Conservation (phyloP, 2,113 vertebrate genomes). For the Nyctibius bracteatus region DNA sequence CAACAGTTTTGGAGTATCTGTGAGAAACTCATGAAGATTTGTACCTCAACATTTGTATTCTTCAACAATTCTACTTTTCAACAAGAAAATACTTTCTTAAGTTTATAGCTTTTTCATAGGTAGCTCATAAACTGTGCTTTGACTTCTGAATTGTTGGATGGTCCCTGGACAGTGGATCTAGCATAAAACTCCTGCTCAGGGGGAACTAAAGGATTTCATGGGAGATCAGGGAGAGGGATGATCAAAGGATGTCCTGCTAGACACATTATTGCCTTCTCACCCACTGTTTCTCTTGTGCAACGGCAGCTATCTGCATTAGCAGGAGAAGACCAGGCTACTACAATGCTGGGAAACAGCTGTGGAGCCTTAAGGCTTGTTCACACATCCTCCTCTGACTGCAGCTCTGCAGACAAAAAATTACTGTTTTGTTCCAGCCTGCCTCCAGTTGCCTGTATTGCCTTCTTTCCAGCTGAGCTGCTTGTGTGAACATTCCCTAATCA, state of each 20-base stretch:
- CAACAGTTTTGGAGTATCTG: neutral
- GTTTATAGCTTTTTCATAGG: neutral
- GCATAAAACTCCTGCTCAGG: neutral
- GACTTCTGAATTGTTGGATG: neutral
- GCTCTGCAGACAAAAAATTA: neutral
- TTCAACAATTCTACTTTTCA: neutral
- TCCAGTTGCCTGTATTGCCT: neutral
- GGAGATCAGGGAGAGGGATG: neutral
- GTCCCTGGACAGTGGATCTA: neutral
- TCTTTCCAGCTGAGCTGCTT: neutral
- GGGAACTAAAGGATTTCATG: neutral
- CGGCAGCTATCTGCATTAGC: neutral
- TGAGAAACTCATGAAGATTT: neutral
- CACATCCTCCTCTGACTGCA: neutral
- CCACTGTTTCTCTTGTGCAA: neutral
- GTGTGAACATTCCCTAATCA: neutral
- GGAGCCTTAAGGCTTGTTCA: slow-evolving; percentile 13
- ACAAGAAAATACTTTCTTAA: neutral
- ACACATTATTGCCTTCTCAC: neutral
- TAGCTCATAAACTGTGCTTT: neutral
- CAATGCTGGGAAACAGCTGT: neutral
- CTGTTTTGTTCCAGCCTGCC: neutral
- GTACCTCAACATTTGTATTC: neutral
- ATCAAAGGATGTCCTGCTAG: neutral
- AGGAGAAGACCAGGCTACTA: neutral